Conservation (phyloP, 2,797 vertebrate species). For the Paratrypauchen microcephalus region DNA sequence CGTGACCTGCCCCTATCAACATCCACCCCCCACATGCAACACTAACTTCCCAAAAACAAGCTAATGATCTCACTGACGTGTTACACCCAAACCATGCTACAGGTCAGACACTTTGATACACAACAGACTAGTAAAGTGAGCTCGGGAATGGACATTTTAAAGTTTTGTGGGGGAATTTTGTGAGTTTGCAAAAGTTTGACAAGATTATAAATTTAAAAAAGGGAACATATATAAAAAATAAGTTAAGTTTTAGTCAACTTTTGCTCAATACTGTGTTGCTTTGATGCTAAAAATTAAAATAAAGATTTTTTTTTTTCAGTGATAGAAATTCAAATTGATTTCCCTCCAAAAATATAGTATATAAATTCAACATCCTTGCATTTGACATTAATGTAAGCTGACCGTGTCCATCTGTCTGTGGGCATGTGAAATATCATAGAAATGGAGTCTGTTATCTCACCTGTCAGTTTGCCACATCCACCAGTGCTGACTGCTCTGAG, state of each 20-base stretch:
- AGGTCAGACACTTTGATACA: conserved; percentile 9
- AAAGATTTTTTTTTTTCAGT: neutral
- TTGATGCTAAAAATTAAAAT: neutral
- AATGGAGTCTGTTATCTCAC: conserved; percentile 14
- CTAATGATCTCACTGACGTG: conserved; percentile 38
- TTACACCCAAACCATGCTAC: conserved; percentile 29
- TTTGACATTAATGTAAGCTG: conserved; percentile 14
- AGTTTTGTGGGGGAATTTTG: neutral
- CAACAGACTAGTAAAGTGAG: conserved; percentile 23
- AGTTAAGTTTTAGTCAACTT: neutral
- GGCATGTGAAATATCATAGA: neutral
- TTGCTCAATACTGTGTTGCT: neutral
- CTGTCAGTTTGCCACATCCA: conserved; percentile 1
- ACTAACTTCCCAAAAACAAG: conserved; percentile 18
- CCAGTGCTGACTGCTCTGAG: neutral
- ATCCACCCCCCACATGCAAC: conserved; percentile 22
- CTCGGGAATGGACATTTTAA: neutral
- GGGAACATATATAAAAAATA: neutral
- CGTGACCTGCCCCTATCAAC: conserved; percentile 25
- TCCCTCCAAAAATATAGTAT: neutral
- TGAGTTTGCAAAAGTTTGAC: neutral
- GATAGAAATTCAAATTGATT: neutral
- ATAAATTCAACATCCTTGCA: conserved; percentile 25
- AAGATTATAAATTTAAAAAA: neutral
- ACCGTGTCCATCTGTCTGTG: conserved; percentile 8